These are phyloP conservation scores for Epinotia bilunana DNA, from an alignment of 2,888 invertebrate genomes.

Conservation along the genomic window DNA sequence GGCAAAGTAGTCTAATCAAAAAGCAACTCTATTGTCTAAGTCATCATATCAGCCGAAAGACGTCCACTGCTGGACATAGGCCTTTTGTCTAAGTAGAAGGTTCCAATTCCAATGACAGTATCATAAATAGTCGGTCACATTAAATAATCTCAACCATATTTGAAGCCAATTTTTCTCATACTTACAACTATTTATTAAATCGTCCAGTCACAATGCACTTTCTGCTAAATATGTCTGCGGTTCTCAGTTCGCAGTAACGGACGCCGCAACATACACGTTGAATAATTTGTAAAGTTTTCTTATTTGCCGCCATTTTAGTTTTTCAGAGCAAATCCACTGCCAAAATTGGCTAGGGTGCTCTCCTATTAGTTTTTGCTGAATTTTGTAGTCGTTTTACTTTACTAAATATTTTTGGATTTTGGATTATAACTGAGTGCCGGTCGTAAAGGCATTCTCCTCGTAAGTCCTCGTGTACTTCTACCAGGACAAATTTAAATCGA, in stretches of 20 bases:
- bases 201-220: not conserved
- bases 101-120: too few species aligned
- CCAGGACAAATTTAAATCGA: too few species aligned
- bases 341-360: conserved; percentile 1
- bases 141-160: not conserved
- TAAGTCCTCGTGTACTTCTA: too few species aligned
- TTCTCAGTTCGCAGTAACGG: conserved; percentile 23
- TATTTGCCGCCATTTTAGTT: conserved; percentile 31
- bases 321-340: conserved; percentile 12
- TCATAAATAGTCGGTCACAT: too few species aligned
- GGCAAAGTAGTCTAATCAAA: too few species aligned
- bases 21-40: too few species aligned
- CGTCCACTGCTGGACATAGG: too few species aligned
- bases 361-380: conserved; percentile 7
- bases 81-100: too few species aligned
- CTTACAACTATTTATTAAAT: not conserved
- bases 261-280: conserved; percentile 32
- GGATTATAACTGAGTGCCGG: not conserved
- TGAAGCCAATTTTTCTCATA: not conserved
- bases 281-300: conserved; percentile 37
- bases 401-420: not conserved
- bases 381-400: not conserved
- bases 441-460: too few species aligned
- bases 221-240: conserved; percentile 7
- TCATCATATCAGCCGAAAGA: too few species aligned